These are phyloP conservation scores for Hycleus cichorii DNA, from an alignment of 1,140 invertebrate genomes.

Conservation along the genomic window DNA sequence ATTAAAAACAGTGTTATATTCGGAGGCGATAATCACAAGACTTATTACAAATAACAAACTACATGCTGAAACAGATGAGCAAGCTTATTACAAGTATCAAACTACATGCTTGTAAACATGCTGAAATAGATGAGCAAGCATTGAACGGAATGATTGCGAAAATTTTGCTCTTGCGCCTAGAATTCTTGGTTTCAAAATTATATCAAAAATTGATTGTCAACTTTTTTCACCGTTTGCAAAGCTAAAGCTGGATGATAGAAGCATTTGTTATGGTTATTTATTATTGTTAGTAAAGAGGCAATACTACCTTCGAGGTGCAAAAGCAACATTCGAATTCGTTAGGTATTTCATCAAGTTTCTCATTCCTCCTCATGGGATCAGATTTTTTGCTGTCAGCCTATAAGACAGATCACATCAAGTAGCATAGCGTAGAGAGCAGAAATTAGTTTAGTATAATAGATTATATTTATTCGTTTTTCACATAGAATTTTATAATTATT, in stretches of 20 bases:
- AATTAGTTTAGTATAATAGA: no score
- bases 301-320: conserved; percentile 87
- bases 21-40: no score
- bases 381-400: conserved; percentile 62
- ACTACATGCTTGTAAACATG: conserved; percentile 7
- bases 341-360: conserved; percentile 71
- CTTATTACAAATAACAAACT: no score
- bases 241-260: conserved; percentile 19
- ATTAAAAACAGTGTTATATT: no score
- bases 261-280: conserved; percentile 16
- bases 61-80: not conserved
- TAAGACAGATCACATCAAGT: conserved; percentile 38
- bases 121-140: not conserved
- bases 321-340: conserved; percentile 94
- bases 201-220: not conserved
- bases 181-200: conserved; percentile 1
- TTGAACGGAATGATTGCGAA: conserved; percentile 6
- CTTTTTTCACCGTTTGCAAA: conserved; percentile 3
- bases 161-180: conserved; percentile 11
- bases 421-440: conserved; percentile 13
- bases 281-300: conserved; percentile 22
- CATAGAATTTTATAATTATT: not conserved
- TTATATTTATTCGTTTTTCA: no score
- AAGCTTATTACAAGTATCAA: no score
- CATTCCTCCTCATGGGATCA: conserved; percentile 55